phyloP scores from a whole-genome alignment of 2,113 vertebrate species.

The Quiscalus mexicanus region DNA sequence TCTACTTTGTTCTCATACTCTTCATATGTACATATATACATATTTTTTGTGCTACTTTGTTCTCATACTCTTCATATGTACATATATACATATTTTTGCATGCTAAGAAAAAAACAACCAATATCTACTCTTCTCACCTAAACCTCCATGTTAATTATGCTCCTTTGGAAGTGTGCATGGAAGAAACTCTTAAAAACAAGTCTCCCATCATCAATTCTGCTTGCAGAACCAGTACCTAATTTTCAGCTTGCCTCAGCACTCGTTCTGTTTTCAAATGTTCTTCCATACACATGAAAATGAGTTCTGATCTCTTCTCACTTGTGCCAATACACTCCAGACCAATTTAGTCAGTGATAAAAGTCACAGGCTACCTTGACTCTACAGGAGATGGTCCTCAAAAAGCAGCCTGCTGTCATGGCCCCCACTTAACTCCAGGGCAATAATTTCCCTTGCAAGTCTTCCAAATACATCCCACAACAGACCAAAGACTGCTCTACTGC shows the following conservation, averaged over 20 bases:
- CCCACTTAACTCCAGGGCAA: neutral
- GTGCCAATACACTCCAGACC: neutral
- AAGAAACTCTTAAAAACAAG: neutral
- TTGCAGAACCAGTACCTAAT: neutral
- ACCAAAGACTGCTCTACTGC: neutral
- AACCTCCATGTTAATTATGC: neutral
- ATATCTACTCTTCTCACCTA: neutral
- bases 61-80: neutral
- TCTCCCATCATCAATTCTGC: neutral
- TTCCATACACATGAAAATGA: neutral
- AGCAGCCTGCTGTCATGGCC: neutral
- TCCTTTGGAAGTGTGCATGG: neutral
- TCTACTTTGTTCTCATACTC: neutral
- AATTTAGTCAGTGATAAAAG: neutral
- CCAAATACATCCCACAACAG: neutral
- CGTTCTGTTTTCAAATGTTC: neutral
- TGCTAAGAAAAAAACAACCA: neutral
- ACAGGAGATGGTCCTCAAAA: neutral
- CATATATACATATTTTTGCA: neutral
- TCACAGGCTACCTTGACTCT: neutral
- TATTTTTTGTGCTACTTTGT: neutral
- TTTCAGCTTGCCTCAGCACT: neutral
- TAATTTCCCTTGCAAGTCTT: neutral
- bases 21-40: neutral
- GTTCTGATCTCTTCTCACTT: neutral